Evolutionary conservation across 30 jellyfish, hydroid and myxozoan genomes (phyloP), one percentile per base, ranked within the genome.

Genomic region (Hydractinia symbiolongicarpus): DNA sequence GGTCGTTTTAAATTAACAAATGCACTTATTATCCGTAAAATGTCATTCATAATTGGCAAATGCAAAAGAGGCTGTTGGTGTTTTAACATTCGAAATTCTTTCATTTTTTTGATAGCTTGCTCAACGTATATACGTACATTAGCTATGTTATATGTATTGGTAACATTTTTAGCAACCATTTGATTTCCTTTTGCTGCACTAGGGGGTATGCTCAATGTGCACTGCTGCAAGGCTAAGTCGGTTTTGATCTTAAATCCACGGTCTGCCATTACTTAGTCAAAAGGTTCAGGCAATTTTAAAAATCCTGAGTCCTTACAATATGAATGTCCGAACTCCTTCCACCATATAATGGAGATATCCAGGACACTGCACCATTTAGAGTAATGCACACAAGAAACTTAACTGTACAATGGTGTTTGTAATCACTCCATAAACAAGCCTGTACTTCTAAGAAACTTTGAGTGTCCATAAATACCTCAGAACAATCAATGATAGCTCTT

Each of bases 281-380:
- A 44, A 6, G 96, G 97, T 73, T 54, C 89, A 5, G 81, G 73
- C 55, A 64, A 9, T 9, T 69, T 61, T 20, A 79, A 15, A 79
- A 89, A 44, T 5, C 93, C 93, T 66, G 77, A 71, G 76, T 85
- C 77, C 94, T 54, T 20, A 76, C 88, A 5, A 89, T 64, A 54
- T 21, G 67, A 19, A 79, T 14, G 54, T 89, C 97, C 8, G 84
- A 51, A 9, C 89, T 82, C 30, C 93, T 79, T 13, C 96, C 94
- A 10, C 96, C 94, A 83, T 88, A 88, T 9, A 55, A 67, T 83
- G 90, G 86, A 8, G 96, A 88, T 10, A 83, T 55, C 92, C 92
- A 88, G 8, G 95, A 76, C n/a, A 83, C 55, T 19, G 85, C 84
- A 19, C 97, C 97, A 56, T 89, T 81, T 5, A 89, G 95, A 8